These are phyloP conservation scores for Austrofundulus limnaeus DNA, from an alignment of 2,113 vertebrate genomes.

Conservation along the genomic window DNA sequence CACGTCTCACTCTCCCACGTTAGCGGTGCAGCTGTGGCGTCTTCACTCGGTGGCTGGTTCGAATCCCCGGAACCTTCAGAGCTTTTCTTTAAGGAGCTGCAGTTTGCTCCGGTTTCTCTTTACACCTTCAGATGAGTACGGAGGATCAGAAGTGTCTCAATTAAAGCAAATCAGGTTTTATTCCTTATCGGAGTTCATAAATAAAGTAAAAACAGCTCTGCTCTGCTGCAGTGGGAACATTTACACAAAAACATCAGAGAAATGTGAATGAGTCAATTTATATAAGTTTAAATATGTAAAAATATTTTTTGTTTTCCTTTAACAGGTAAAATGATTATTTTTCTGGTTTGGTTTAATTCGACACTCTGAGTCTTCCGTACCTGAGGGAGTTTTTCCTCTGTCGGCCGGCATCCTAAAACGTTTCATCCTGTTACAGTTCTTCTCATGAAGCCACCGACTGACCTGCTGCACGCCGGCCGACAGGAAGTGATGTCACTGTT, in stretches of 20 bases:
- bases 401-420: neutral
- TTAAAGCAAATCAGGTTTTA: no score
- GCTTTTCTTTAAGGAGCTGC: neutral
- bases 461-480: slow-evolving; percentile 1
- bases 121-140: neutral
- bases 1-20: no score
- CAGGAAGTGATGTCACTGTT: slow-evolving; percentile 7
- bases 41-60: neutral
- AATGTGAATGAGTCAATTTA: no score
- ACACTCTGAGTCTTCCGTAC: no score
- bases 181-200: no score
- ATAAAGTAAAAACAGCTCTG: no score
- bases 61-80: neutral
- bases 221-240: no score
- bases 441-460: neutral
- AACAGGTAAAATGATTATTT: neutral
- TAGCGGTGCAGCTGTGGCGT: neutral
- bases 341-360: neutral
- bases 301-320: no score
- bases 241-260: no score
- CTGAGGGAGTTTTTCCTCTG: neutral
- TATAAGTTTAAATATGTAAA: no score
- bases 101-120: neutral
- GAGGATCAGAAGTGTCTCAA: no score
- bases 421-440: neutral